Conservation (phyloP, 2,888 invertebrate species). For the Biston betularia region DNA sequence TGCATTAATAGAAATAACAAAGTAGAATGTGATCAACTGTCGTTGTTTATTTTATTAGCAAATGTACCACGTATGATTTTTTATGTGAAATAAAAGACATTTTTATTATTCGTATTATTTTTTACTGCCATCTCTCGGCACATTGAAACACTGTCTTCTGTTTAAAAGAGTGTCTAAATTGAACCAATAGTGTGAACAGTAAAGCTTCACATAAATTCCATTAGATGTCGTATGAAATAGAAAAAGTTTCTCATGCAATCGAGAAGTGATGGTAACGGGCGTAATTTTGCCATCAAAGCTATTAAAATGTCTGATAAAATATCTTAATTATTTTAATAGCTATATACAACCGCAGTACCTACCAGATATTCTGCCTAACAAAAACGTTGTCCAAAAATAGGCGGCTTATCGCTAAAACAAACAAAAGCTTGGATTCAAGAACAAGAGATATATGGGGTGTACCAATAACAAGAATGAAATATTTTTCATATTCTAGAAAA, state of each 20-base stretch:
- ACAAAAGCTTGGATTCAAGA: too few species aligned
- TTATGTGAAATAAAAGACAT: neutral
- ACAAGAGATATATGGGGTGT: too few species aligned
- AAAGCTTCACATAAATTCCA: neutral
- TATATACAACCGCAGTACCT: too few species aligned
- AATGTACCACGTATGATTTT: neutral
- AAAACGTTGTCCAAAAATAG: too few species aligned
- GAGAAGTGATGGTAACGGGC: neutral
- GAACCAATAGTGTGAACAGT: neutral
- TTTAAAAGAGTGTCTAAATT: neutral
- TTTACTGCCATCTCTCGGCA: constrained; percentile 33
- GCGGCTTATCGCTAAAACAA: too few species aligned
- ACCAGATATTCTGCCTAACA: too few species aligned
- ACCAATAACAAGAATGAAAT: too few species aligned
- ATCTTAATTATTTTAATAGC: too few species aligned
- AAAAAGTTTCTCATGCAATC: neutral
- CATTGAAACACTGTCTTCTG: neutral
- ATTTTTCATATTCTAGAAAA: too few species aligned
- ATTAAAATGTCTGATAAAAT: too few species aligned
- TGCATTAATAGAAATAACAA: constrained; percentile 17
- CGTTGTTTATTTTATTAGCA: constrained; percentile 24
- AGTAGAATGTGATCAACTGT: constrained; percentile 32
- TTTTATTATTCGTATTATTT: neutral
- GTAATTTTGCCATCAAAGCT: neutral
- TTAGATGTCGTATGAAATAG: constrained; percentile 24